Conservation (phyloP, 1,140 invertebrate genomes). For the Hyles vespertilio region DNA sequence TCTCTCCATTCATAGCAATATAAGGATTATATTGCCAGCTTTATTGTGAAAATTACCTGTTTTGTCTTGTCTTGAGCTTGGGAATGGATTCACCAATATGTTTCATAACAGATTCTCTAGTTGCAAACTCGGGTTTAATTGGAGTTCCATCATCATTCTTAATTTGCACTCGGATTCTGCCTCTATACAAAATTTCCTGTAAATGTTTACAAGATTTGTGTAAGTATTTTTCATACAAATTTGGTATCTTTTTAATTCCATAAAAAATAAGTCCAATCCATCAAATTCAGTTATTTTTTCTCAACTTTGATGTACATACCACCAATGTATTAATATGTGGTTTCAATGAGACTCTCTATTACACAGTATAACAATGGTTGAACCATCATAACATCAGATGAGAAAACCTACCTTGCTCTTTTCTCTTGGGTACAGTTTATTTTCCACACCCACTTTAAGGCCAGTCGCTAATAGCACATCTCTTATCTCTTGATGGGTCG, state of each 20-base stretch:
- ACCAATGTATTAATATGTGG: too few relatives aligned
- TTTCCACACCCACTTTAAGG: conserved; percentile 92
- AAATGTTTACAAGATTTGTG: conserved; percentile 5
- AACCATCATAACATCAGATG: too few relatives aligned
- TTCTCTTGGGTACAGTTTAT: conserved; percentile 95
- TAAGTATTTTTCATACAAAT: too few relatives aligned
- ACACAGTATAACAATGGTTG: too few relatives aligned
- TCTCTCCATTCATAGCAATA: too few relatives aligned
- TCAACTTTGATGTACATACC: too few relatives aligned
- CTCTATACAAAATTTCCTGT: conserved; percentile 86
- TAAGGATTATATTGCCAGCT: too few relatives aligned
- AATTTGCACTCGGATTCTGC: conserved; percentile 93
- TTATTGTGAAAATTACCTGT: conserved; percentile 45
- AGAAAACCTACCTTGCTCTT: conserved; percentile 81
- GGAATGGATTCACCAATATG: conserved; percentile 92
- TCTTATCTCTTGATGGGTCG: conserved; percentile 93
- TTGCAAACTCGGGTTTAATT: conserved; percentile 83
- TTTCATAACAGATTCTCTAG: conserved; percentile 85
- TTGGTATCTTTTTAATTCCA: too few relatives aligned
- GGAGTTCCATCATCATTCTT: conserved; percentile 93
- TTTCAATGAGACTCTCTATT: too few relatives aligned
- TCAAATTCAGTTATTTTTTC: too few relatives aligned
- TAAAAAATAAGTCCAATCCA: too few relatives aligned
- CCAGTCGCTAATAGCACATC: conserved; percentile 91
- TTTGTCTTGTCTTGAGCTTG: conserved; percentile 89